Evolutionary conservation across 2,888 invertebrate genomes (phyloP).

Genomic region (Chrysotoxum bicinctum): DNA sequence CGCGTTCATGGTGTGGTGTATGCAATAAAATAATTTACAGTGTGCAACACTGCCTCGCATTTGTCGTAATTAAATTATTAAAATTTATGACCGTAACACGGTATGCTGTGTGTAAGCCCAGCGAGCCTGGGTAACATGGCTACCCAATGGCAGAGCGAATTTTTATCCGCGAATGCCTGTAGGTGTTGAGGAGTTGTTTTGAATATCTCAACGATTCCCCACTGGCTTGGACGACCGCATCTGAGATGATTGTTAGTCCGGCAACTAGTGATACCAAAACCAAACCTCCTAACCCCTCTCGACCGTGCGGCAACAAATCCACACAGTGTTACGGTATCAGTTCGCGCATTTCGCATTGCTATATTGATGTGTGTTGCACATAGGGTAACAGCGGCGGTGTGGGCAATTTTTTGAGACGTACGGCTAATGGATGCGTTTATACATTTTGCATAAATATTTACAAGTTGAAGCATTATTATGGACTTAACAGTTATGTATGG

Average conservation of each 20-base stretch:
- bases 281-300: neutral
- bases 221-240: slow-evolving; percentile 7
- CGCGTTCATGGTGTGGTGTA: slow-evolving; percentile 34
- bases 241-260: neutral
- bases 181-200: slow-evolving; percentile 62
- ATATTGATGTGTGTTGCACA: slow-evolving; percentile 36
- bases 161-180: slow-evolving; percentile 38
- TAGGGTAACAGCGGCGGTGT: slow-evolving; percentile 4
- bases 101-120: neutral
- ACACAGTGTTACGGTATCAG: slow-evolving; percentile 26
- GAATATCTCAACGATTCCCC: slow-evolving; percentile 22
- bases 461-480: slow-evolving; percentile 33
- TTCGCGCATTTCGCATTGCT: neutral
- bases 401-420: slow-evolving; percentile 31
- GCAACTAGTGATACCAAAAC: neutral
- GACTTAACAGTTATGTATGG: slow-evolving; percentile 44
- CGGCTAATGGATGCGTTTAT: slow-evolving; percentile 63
- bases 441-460: slow-evolving; percentile 56
- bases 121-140: slow-evolving; percentile 12
- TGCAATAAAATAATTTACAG: slow-evolving; percentile 57
- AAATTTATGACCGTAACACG: slow-evolving; percentile 64
- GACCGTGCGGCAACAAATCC: neutral
- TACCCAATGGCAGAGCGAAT: neutral
- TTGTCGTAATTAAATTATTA: slow-evolving; percentile 71
- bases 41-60: slow-evolving; percentile 60